Evolutionary conservation across 2,113 vertebrate genomes (phyloP).

Genomic region (Nicator chloris): DNA sequence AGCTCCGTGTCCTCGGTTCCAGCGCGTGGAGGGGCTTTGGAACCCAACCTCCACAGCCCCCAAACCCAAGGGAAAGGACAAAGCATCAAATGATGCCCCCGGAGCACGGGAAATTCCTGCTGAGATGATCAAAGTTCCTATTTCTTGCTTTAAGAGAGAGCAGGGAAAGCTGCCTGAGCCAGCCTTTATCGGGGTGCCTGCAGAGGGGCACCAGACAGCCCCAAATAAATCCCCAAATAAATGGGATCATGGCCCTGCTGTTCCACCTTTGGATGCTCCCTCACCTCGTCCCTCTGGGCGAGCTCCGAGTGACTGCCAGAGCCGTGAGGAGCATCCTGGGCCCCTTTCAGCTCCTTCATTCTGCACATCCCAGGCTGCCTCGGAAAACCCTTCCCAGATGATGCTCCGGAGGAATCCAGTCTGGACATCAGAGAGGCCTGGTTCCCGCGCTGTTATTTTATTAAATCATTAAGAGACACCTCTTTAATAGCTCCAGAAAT

Average conservation of each 20-base stretch:
- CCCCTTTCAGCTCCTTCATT: neutral
- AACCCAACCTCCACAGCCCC: slow-evolving; percentile 47
- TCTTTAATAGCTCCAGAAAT: neutral
- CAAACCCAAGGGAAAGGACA: slow-evolving; percentile 64
- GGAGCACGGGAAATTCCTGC: slow-evolving; percentile 59
- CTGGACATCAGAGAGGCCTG: slow-evolving; percentile 9
- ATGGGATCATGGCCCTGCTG: neutral
- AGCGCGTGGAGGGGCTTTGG: slow-evolving; percentile 59
- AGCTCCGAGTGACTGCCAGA: accelerated
- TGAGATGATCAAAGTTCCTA: slow-evolving; percentile 55
- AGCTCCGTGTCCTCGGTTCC: slow-evolving; percentile 47
- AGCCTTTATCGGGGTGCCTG: neutral
- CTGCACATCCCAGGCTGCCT: neutral
- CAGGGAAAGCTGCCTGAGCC: neutral
- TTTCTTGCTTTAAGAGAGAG: slow-evolving; percentile 56
- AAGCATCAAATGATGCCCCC: slow-evolving; percentile 49
- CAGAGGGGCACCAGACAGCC: slow-evolving; percentile 25
- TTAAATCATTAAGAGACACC: slow-evolving; percentile 45
- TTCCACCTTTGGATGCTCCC: accelerated
- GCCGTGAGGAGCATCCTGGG: neutral
- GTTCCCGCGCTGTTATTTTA: neutral
- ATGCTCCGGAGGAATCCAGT: slow-evolving; percentile 6
- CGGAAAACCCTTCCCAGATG: slow-evolving; percentile 26
- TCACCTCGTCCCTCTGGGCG: neutral
- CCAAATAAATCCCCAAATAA: neutral